Base-by-base conservation (phyloP, 2,113 vertebrate species). In the Hemicordylus capensis region DNA sequence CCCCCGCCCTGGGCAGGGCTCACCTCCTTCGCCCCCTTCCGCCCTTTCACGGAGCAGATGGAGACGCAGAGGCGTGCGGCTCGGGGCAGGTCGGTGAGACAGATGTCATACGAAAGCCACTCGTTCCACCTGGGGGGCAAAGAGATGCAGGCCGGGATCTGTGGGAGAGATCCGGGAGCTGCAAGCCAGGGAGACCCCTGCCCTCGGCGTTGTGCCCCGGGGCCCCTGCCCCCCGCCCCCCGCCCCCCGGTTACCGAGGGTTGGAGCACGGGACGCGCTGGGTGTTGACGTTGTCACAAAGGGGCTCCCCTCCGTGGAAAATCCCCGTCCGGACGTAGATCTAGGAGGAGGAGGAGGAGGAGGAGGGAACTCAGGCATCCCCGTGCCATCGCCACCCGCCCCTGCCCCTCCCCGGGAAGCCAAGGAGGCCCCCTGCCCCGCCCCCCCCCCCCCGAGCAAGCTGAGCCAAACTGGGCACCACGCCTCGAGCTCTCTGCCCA, bases 61-160 rank as follows among this genome's bases (percentile, higher is more conserved):
- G 98, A 98, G 66, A 98, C 97, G 90, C 98, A 98, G 85, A 98
- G 97, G 75, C 98, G 96, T 80, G 98, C 98, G 22, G 98, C 98
- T 7, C 98, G 96, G 10, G 98, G 98, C 88, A 98, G 95, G 90
- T 98, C 98, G 39, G 97, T 97, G 95, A 98, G 98, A 95, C 97
- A 98, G 96, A 98, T 98, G 73, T 98, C 98, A 26, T 98, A 98
- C n/a, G 96, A 97, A 86, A 98, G 96, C 98, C 98, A 98, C 93
- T 98, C 98, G 74, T 97, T 98, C 98, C 98, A 98, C 94, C 98
- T 98, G 61, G 34, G 10, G 22, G 15, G 56, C 20, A 31, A 24
- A 73, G 7, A 39, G 22, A 59, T 37, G 1, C 6, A 22, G 14
- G 28, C 14, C 4, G 64, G 6, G 12, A 5, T 2, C 44, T 9